These are phyloP conservation scores for Orthosia gothica DNA, from an alignment of 2,888 invertebrate species.

Conservation along the genomic window DNA sequence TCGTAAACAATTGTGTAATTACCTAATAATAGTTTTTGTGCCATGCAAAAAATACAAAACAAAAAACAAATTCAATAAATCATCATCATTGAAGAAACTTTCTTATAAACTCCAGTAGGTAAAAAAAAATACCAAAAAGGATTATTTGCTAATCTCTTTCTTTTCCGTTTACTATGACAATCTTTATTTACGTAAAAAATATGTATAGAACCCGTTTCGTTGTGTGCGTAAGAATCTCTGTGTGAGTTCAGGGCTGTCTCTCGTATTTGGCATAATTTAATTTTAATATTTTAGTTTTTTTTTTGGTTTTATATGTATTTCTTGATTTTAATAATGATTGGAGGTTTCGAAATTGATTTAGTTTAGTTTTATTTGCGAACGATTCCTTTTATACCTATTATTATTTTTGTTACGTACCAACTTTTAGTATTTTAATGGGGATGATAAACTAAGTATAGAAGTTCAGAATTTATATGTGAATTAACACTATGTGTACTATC, in stretches of 20 bases:
- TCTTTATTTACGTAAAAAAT: conserved; percentile 87
- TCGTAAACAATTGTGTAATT: not conserved
- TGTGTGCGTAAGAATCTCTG: conserved; percentile 69
- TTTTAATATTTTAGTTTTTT: conserved; percentile 31
- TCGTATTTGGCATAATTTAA: conserved; percentile 8
- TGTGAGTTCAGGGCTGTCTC: conserved; percentile 75
- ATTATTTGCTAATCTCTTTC: conserved; percentile 57
- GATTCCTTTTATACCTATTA: not conserved
- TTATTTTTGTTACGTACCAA: too few species aligned
- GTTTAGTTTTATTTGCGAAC: not conserved
- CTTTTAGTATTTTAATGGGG: too few species aligned
- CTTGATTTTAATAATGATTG: not conserved
- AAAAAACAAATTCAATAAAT: too few species aligned
- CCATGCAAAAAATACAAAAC: not conserved
- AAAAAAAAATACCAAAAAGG: conserved; percentile 39
- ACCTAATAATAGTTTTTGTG: not conserved
- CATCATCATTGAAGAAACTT: not conserved
- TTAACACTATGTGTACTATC: too few species aligned
- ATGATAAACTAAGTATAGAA: too few species aligned
- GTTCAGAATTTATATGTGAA: too few species aligned
- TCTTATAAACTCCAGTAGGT: too few species aligned
- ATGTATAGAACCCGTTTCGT: conserved; percentile 73
- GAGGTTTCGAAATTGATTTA: conserved; percentile 4
- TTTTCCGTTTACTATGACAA: conserved; percentile 74
- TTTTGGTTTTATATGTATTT: conserved; percentile 3